Evolutionary conservation across 2,888 invertebrate genomes (phyloP), one percentile per base, ranked within the genome.

Genomic region (Plemyria rubiginata): DNA sequence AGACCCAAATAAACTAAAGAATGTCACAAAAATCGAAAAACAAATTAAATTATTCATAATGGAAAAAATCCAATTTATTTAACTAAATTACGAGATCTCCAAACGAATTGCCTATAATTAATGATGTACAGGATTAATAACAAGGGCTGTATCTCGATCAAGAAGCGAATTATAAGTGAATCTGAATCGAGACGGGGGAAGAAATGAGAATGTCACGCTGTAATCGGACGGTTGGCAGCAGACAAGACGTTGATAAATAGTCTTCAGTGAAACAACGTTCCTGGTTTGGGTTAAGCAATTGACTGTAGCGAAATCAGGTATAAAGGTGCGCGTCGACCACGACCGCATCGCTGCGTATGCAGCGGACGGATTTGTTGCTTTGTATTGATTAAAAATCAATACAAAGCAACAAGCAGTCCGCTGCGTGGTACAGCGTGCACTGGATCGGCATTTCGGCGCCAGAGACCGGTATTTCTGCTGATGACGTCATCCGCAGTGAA

Each of bases 101-200:
- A 69, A 71, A 69, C 67, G 69, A 67, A 69, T 71, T 62, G 60
- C 63, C 55, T 79, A 82, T 87, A 90, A 89, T 90, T 88, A 88
- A 90, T 90, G 88, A 88, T 83, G 77, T 74, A 68, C 70, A 75
- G 82, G 85, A 88, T 88, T 87, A 87, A 88, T 87, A 86, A 82
- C 77, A 77, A 72, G 74, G 79, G 59, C 59, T 50, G 76, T 72
- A 68, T 70, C 68, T 63, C 65, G 86, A 87, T 88, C 88, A 90
- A 87, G 88, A 87, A 85, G 84, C 89, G 86, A 83, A 85, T 87
- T 86, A 89, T 88, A 86, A 88, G 88, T 86, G 86, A 86, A 85
- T 86, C 85, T 60, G 65, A 57, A 60, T 65, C 81, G 75, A 67
- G 76, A 77, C 72, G 74, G 77, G 79, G 80, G 84, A 73, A 76